Evolutionary conservation across 2,797 vertebrate species (phyloP).

Genomic region (Cossypha caffra): DNA sequence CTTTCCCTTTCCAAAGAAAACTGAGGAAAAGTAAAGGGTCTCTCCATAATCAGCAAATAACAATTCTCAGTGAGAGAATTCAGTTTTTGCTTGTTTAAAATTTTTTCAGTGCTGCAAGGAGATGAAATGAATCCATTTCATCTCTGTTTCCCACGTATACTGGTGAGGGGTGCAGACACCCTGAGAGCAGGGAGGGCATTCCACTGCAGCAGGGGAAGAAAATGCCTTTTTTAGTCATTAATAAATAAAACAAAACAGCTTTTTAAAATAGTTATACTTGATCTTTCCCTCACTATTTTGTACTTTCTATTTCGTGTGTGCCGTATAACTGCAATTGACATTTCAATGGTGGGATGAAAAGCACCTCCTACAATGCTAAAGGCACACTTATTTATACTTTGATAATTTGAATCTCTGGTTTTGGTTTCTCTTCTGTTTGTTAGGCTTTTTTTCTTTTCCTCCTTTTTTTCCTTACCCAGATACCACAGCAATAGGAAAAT

Average conservation of each 20-base stretch:
- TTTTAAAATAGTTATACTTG: not conserved
- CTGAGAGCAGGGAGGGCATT: too few species aligned
- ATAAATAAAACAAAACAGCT: not conserved
- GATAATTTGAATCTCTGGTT: not conserved
- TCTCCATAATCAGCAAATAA: not conserved
- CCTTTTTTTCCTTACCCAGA: not conserved
- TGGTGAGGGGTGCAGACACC: rapidly evolving
- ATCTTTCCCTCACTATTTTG: not conserved
- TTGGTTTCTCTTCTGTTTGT: not conserved
- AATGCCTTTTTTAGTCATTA: not conserved
- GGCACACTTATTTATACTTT: not conserved
- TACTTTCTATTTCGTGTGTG: not conserved
- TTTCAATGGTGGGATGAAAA: not conserved
- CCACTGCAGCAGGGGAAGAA: not conserved
- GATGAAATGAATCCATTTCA: not conserved
- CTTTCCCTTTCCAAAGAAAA: not conserved
- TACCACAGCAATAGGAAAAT: not conserved
- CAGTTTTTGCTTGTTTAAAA: not conserved
- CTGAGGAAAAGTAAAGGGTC: not conserved
- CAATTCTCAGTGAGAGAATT: not conserved
- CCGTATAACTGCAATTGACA: rapidly evolving
- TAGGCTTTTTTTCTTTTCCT: rapidly evolving
- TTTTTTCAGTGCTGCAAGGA: not conserved
- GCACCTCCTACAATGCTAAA: not conserved
- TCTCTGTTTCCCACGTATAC: rapidly evolving